Percentiles rank a stretch among this genome's conserved stretches.
phyloP scores from a whole-genome alignment of 1,140 invertebrate genomes.

The Ceratina australensis region DNA sequence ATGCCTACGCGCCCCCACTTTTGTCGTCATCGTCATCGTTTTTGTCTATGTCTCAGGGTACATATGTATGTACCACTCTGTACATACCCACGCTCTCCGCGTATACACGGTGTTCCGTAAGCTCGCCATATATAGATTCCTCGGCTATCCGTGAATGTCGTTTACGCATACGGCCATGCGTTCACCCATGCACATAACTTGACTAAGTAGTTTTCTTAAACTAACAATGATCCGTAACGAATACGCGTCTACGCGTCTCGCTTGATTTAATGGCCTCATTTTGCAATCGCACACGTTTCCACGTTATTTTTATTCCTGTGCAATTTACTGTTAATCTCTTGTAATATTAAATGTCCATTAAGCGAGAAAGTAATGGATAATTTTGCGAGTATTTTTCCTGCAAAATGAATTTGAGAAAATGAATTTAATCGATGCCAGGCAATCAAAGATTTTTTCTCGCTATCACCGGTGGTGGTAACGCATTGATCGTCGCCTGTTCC shows the following conservation, averaged over 20 bases:
- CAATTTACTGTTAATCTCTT: background rate
- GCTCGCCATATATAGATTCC: constrained; percentile 38
- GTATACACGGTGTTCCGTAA: constrained; percentile 25
- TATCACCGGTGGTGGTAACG: no score
- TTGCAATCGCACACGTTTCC: background rate
- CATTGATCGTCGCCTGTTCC: no score
- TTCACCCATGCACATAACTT: constrained; percentile 1
- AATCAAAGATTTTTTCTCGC: no score
- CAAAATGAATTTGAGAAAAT: no score
- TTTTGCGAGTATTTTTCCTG: no score
- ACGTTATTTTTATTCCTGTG: background rate
- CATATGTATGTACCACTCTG: background rate
- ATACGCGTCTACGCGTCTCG: background rate
- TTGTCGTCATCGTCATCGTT: constrained; percentile 35
- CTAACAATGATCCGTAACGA: background rate
- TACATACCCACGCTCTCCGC: background rate
- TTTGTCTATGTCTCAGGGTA: constrained; percentile 20
- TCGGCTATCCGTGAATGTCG: constrained; percentile 9
- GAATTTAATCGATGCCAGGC: no score
- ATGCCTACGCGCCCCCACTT: constrained; percentile 61
- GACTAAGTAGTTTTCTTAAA: background rate
- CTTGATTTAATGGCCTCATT: background rate
- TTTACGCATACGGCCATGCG: background rate
- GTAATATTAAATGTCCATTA: no score
- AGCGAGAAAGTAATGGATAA: no score